Base-by-base conservation (phyloP, 2,113 vertebrate genomes). In the Trematomus loennbergii region DNA sequence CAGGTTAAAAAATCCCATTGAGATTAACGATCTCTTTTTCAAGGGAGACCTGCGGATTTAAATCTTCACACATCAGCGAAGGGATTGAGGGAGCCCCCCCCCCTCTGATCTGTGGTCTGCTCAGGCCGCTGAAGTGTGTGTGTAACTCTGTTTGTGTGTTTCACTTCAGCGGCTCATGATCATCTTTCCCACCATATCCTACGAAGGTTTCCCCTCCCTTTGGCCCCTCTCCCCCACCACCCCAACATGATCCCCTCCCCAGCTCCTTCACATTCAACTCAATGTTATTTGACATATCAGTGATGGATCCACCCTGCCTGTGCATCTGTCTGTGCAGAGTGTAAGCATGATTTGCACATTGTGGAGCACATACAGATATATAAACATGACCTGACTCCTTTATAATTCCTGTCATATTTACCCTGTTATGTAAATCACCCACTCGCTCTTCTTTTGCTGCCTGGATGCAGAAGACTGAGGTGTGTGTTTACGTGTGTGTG, bases 351-450 rank as follows among this genome's bases (percentile, higher is more conserved):
- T 74, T 55, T 17, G 52, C 60, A 36, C 33, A 36, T 18, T 2
- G 54, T 15, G 60, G 29, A 78, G 70, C 72, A 62, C 46, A 85
- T 73, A 59, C 68, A 45, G 81, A 75, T 70, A 10, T 46, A 60
- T 65, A 80, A 77, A 90, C 59, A 43, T 50, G 72, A 83, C 61
- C 48, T 20, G 86, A 90, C 86, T 84, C 74, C 79, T 73, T 82
- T 46, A 81, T 43, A 76, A 76, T 68, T 45, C 55, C 75, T 77
- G 90, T 82, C 90, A 53, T 81, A 75, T 72, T 53, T 33, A 75
- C 68, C 43, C 4, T 2, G 75, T 90, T 82, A 81, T 60, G 53
- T 83, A 82, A 86, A 85, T 89, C 81, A 78, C 72, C 69, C 78
- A 72, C 77, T 82, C 29, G 45, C 52, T 88, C 68, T 58, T 65